These are phyloP conservation scores for Catharus bicknelli DNA, from an alignment of 2,113 vertebrate genomes.

Conservation along the genomic window DNA sequence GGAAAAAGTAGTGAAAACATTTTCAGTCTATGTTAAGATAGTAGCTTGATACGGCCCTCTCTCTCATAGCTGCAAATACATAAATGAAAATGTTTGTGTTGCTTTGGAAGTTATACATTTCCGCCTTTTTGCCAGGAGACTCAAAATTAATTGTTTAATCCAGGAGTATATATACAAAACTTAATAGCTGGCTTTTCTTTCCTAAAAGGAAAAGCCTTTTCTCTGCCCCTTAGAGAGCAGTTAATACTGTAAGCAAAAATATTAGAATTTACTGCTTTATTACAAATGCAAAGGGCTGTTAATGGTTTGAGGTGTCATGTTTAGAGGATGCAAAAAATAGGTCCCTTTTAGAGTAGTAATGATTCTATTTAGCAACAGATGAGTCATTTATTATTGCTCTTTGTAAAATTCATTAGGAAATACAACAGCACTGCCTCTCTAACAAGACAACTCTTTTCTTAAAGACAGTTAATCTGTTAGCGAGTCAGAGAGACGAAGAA, in stretches of 20 bases:
- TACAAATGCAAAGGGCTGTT: background rate
- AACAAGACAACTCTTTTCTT: background rate
- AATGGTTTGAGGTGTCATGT: conserved; percentile 14
- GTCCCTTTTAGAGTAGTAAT: background rate
- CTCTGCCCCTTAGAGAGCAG: background rate
- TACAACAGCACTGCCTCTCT: background rate
- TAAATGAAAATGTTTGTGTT: background rate
- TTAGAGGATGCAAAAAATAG: background rate
- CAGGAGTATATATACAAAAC: background rate
- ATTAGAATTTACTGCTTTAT: background rate
- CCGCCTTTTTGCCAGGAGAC: background rate
- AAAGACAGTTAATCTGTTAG: conserved; percentile 1
- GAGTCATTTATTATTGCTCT: conserved; percentile 5
- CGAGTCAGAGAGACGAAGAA: background rate
- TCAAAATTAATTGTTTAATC: background rate
- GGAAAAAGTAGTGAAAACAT: conserved; percentile 19
- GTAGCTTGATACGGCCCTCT: conserved; percentile 15
- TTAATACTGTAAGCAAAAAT: background rate
- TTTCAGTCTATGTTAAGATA: conserved; percentile 25
- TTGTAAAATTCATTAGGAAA: conserved; percentile 2
- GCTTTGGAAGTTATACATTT: background rate
- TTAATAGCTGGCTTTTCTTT: conserved; percentile 3
- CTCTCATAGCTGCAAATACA: background rate
- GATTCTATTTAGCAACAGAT: background rate
- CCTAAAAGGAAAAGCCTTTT: conserved; percentile 4